Evolutionary conservation across 2,113 vertebrate genomes (phyloP), one percentile per base, ranked within the genome.

Genomic region (Leucopsar rothschildi): DNA sequence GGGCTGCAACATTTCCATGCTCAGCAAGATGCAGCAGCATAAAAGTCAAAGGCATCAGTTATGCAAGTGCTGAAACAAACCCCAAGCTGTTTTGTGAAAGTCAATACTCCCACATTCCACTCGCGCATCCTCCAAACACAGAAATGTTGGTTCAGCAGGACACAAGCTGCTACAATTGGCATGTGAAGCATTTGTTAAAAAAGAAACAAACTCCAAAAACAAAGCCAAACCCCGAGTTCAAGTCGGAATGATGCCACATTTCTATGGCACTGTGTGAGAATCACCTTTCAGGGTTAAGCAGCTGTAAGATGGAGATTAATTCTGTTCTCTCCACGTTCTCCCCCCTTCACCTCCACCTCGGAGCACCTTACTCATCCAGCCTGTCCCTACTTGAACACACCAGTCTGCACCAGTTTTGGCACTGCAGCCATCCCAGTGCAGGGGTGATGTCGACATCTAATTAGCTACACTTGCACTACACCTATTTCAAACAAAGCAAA

Each of bases 51-150:
- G 2, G 2, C 47, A 47, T 55, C 82, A 83, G 80, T 92, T 93
- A 59, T 55, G 86, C 68, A 59, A 90, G 52, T 31, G 24, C 64
- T 39, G 71, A 83, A 86, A 93, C 91, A 95, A 86, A 94, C 91
- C 42, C 2, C 79, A 83, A 90, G 83, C 94, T 94, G 68, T 86
- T 94, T 63, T 52, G 76, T 11, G 6, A 66, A 91, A 96, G 91
- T 68, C 91, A 94, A 50, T 83, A 86, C 94, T 97, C 95, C 91
- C 79, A 94, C 96, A 92, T 95, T 93, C 91, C 86, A 31, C 68
- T 73, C 72, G 42, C 0, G 4, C 91, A 94, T 83, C 94, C 95
- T 96, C 88, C 95, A 86, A 95, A 83, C 76, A 81, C 72, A 92
- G 86, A 95, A 92, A 72, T 47, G 86, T 93, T 88, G 83, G 60